phyloP scores from a whole-genome alignment of 2,888 invertebrate species.

The Hesperia comma region DNA sequence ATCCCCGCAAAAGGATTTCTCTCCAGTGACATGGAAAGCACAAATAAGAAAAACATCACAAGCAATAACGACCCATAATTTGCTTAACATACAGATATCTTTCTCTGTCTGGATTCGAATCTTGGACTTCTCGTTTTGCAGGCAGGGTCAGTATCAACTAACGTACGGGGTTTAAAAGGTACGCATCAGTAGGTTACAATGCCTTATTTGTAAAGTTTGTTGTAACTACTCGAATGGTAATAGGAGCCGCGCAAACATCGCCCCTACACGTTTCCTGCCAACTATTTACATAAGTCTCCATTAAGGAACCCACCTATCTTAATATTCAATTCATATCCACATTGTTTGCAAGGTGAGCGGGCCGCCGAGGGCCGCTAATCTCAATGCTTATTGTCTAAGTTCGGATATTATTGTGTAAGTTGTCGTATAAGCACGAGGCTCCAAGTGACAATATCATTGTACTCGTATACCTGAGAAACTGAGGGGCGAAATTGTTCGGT shows the following conservation, averaged over 20 bases:
- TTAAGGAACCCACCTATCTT: constrained; percentile 40
- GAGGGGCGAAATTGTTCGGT: neutral
- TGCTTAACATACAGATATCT: no score
- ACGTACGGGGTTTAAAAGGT: no score
- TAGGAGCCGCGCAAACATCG: neutral
- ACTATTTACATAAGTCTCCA: constrained; percentile 43
- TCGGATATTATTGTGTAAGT: constrained; percentile 42
- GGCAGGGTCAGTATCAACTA: no score
- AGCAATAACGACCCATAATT: no score
- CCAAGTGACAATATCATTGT: constrained; percentile 28
- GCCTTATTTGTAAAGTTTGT: neutral
- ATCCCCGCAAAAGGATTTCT: no score
- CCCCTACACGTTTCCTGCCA: constrained; percentile 41
- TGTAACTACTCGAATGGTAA: neutral
- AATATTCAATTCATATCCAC: constrained; percentile 44
- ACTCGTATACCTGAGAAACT: constrained; percentile 13
- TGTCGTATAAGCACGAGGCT: constrained; percentile 15
- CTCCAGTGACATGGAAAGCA: no score
- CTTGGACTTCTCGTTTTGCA: no score
- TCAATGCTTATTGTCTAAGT: constrained; percentile 66
- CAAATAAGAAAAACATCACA: no score
- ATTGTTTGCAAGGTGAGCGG: constrained; percentile 41
- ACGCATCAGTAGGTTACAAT: neutral
- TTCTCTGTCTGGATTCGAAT: no score
- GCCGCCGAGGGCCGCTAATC: constrained; percentile 32